Evolutionary conservation across 2,888 invertebrate species (phyloP).

Genomic region (Philereme vetulata): DNA sequence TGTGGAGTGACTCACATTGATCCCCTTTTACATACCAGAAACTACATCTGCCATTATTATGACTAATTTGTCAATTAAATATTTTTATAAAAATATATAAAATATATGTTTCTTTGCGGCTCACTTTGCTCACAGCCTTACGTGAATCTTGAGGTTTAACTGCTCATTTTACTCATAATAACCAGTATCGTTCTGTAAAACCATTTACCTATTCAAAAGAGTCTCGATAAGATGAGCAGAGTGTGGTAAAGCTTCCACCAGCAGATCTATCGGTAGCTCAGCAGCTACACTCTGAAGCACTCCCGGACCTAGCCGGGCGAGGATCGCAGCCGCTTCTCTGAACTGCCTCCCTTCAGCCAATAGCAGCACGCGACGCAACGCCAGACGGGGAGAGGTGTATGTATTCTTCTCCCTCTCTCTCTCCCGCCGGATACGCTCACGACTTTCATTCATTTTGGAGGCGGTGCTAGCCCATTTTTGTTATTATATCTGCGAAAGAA

Average conservation of each 20-base stretch:
- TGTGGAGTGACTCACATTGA: too few species aligned
- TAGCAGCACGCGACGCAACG: slow-evolving; percentile 88
- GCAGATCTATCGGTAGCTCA: slow-evolving; percentile 93
- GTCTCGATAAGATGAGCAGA: slow-evolving; percentile 94
- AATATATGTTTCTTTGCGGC: too few species aligned
- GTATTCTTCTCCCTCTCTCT: slow-evolving; percentile 84
- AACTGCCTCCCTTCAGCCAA: slow-evolving; percentile 95
- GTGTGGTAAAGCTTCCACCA: slow-evolving; percentile 95
- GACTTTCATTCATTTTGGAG: slow-evolving; percentile 86
- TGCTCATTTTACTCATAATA: too few species aligned
- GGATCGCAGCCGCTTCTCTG: slow-evolving; percentile 94
- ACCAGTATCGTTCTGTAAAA: background rate
- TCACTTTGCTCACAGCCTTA: too few species aligned
- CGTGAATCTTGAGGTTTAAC: too few species aligned
- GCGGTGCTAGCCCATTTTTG: slow-evolving; percentile 65
- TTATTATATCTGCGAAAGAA: slow-evolving; percentile 25
- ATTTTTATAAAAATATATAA: too few species aligned
- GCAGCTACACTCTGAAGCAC: slow-evolving; percentile 90
- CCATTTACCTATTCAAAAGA: slow-evolving; percentile 86
- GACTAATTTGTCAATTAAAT: too few species aligned
- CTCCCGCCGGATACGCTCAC: slow-evolving; percentile 88
- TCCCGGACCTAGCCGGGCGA: slow-evolving; percentile 90
- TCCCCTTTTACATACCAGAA: too few species aligned
- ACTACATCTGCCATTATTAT: too few species aligned
- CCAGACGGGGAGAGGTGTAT: slow-evolving; percentile 87